Conservation (phyloP, 2,888 invertebrate genomes). For the Iselma pallidipennis region DNA sequence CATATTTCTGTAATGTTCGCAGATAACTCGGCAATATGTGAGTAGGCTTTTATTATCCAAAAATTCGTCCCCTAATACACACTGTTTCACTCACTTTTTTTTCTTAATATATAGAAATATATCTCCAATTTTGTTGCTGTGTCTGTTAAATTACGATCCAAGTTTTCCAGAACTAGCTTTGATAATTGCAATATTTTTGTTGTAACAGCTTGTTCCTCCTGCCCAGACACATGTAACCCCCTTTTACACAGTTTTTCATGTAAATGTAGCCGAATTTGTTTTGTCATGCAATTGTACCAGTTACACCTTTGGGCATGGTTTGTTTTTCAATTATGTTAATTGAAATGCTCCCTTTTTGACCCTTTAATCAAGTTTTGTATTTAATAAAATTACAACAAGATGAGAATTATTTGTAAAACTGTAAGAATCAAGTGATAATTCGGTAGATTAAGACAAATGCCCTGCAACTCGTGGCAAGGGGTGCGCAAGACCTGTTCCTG, state of each 20-base stretch:
- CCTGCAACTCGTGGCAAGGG: no score
- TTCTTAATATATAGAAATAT: slow-evolving; percentile 19
- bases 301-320: not conserved
- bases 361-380: no score
- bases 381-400: no score
- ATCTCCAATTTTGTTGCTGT: slow-evolving; percentile 17
- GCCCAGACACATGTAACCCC: not conserved
- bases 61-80: slow-evolving; percentile 46
- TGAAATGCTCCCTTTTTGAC: no score
- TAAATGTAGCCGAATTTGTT: not conserved
- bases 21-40: slow-evolving; percentile 56
- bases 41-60: slow-evolving; percentile 50
- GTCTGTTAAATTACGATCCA: not conserved
- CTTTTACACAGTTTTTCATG: not conserved
- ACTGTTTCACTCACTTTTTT: slow-evolving; percentile 29
- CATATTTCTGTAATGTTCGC: slow-evolving; percentile 52
- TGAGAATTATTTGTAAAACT: no score
- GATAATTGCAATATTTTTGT: not conserved
- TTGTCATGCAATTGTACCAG: not conserved
- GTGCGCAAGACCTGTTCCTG: no score
- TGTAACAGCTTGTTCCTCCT: not conserved
- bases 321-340: not conserved
- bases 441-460: no score
- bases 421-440: no score
- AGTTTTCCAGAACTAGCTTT: slow-evolving; percentile 5